phyloP scores from a whole-genome alignment of 2,113 vertebrate species.

The Tachycineta bicolor region DNA sequence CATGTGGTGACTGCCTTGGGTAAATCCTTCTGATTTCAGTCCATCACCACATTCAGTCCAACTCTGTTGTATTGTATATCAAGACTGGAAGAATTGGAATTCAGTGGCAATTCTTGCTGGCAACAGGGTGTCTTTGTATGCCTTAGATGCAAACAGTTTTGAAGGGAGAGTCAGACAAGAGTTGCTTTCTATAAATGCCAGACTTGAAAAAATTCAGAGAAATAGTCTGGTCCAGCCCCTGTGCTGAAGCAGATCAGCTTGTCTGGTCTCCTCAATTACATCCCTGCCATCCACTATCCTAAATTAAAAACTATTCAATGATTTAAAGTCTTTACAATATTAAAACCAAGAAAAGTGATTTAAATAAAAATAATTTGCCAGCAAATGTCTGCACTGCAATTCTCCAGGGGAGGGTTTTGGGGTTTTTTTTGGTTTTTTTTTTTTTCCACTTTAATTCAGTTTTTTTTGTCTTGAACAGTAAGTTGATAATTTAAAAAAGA shows the following conservation, averaged over 20 bases:
- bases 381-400: not conserved
- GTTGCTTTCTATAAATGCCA: not conserved
- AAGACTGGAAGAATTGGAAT: not conserved
- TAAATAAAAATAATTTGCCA: slow-evolving; percentile 37
- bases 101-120: not conserved
- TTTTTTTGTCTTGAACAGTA: not conserved
- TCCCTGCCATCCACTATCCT: not conserved
- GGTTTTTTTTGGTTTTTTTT: not conserved
- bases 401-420: not conserved
- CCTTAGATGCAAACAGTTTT: not conserved
- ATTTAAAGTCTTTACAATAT: slow-evolving; percentile 42
- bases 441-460: not conserved
- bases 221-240: not conserved
- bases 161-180: not conserved
- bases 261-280: not conserved
- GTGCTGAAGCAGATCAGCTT: not conserved
- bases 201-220: not conserved
- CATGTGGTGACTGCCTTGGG: not conserved
- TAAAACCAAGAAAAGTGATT: slow-evolving; percentile 40
- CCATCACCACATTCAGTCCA: not conserved
- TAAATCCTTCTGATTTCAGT: not conserved
- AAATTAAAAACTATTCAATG: slow-evolving; percentile 46
- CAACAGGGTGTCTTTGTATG: not conserved
- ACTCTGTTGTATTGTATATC: not conserved
- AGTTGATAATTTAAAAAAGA: not conserved